These are phyloP conservation scores for Tetramorium simillimum DNA, from an alignment of 1,140 invertebrate species.

Conservation along the genomic window DNA sequence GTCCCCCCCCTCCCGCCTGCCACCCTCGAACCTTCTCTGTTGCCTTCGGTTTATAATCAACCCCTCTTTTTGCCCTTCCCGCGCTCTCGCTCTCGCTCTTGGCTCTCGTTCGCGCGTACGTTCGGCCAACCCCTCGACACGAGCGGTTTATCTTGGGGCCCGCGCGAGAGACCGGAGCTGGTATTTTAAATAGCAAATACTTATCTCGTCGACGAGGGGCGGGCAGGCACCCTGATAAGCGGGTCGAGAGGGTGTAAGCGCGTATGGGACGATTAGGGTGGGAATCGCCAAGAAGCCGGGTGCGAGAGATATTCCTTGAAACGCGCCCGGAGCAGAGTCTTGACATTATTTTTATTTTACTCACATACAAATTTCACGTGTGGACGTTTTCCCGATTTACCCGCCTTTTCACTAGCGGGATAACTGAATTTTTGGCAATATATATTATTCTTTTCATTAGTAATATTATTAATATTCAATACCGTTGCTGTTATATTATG, in stretches of 20 bases:
- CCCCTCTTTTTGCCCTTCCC: constrained; percentile 65
- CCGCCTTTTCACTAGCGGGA: neutral
- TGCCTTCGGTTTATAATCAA: constrained; percentile 77
- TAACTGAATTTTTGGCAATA: neutral
- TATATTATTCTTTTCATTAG: constrained; percentile 7
- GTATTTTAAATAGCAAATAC: constrained; percentile 85
- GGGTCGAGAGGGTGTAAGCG: constrained; percentile 67
- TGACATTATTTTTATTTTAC: constrained; percentile 37
- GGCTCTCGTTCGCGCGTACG: constrained; percentile 28
- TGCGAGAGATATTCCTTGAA: constrained; percentile 21
- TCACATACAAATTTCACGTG: neutral
- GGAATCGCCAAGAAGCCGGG: constrained; percentile 55
- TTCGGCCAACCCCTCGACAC: constrained; percentile 64
- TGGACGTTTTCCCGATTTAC: neutral
- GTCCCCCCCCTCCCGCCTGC: constrained; percentile 37
- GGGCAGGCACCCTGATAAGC: constrained; percentile 64
- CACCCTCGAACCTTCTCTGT: constrained; percentile 43
- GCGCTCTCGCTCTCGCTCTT: constrained; percentile 26
- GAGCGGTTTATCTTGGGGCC: constrained; percentile 83
- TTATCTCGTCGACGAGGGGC: constrained; percentile 78
- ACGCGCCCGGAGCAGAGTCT: constrained; percentile 7
- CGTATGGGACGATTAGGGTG: constrained; percentile 54
- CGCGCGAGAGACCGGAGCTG: constrained; percentile 73
- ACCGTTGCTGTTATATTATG: constrained; percentile 1
- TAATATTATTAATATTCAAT: constrained; percentile 31